Evolutionary conservation across 1,140 invertebrate species (phyloP).

Genomic region (Sinella curviseta): DNA sequence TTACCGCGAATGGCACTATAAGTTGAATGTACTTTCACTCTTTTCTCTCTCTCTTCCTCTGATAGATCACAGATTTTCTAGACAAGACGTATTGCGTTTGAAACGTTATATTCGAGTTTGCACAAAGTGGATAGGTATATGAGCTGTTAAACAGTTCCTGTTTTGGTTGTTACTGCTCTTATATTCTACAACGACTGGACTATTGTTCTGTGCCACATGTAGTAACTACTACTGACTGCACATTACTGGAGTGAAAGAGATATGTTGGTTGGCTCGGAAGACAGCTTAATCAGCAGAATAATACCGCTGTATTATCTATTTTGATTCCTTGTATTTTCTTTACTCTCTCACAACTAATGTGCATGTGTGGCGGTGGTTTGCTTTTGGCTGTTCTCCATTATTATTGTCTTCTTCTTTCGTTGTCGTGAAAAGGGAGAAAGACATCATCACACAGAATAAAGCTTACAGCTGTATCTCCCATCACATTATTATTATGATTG

Average conservation of each 20-base stretch:
- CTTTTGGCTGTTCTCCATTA: slow-evolving; percentile 5
- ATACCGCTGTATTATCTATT: neutral
- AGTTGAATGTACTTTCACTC: too few relatives aligned
- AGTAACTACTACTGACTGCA: neutral
- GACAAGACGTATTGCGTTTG: too few relatives aligned
- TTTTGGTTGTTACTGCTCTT: too few relatives aligned
- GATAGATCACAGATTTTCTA: too few relatives aligned
- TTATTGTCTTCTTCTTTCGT: neutral
- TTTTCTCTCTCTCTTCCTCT: too few relatives aligned
- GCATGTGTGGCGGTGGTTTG: neutral
- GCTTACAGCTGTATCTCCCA: neutral
- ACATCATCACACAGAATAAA: neutral
- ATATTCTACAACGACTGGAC: too few relatives aligned
- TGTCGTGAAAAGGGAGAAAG: neutral
- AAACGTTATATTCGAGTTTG: too few relatives aligned
- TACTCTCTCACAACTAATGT: neutral
- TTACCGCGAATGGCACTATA: too few relatives aligned
- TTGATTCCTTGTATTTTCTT: neutral
- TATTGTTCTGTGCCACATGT: too few relatives aligned
- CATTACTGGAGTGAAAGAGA: neutral
- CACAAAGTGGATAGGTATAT: too few relatives aligned
- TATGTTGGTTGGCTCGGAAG: neutral
- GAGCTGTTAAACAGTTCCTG: too few relatives aligned
- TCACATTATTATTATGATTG: neutral
- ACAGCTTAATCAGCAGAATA: slow-evolving; percentile 15